These are phyloP conservation scores for Myotis planiceps DNA, from an alignment of 2,797 vertebrate genomes.

Conservation along the genomic window DNA sequence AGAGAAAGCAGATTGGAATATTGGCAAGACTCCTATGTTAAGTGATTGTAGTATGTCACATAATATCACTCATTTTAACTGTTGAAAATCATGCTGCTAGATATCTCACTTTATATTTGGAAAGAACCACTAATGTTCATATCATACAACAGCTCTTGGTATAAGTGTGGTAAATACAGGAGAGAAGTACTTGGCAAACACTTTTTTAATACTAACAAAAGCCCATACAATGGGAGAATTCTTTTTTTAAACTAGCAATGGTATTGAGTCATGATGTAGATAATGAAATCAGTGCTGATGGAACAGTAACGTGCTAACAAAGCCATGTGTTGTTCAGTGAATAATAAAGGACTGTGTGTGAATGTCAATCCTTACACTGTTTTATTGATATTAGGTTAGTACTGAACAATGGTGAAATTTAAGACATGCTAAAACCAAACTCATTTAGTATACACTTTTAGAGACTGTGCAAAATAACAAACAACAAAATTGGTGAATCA, in stretches of 20 bases:
- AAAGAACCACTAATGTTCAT: neutral
- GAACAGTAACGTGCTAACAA: neutral
- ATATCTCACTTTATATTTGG: neutral
- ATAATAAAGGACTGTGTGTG: neutral
- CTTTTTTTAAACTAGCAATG: neutral
- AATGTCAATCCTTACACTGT: neutral
- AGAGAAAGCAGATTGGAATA: constrained; percentile 47
- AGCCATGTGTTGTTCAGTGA: neutral
- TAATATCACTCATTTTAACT: constrained; percentile 3
- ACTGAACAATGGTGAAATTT: neutral
- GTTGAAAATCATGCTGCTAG: neutral
- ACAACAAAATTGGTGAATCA: neutral
- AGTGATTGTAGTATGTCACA: neutral
- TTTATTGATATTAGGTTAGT: neutral
- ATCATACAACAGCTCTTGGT: neutral
- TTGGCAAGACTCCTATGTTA: constrained; percentile 6
- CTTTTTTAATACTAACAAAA: neutral
- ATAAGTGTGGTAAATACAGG: neutral
- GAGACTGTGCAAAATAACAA: neutral
- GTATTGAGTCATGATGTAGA: neutral
- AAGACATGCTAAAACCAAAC: neutral
- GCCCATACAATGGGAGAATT: neutral
- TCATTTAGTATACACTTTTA: neutral
- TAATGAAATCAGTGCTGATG: neutral
- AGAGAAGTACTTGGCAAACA: neutral